Base-by-base conservation (phyloP, 2,797 vertebrate species). In the Macroramphosus scolopax region DNA sequence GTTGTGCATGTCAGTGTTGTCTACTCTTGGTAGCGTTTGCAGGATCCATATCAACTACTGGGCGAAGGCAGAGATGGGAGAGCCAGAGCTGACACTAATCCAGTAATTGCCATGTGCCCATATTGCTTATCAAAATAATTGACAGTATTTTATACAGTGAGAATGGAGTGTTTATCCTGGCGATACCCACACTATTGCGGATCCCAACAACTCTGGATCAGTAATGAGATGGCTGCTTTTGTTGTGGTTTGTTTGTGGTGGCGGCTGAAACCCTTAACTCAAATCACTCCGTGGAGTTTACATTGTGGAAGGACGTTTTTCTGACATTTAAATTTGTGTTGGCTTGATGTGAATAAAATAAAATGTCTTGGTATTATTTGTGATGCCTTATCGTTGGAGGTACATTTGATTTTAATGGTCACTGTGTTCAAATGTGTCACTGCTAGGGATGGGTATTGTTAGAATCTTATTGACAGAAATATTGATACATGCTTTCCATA, bases 81-180 rank as follows among this genome's bases (percentile, higher is more conserved):
- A 55, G 60, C 40, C 32, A n/a, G 20, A 65, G 61, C 52, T 75
- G 75, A 75, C 78, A 75, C 68, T 75, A 67, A 80, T 76, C 45
- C 74, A 48, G 77, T 80, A 79, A 80, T 78, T 76, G 72, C 58
- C 70, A 63, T 63, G 73, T 75, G 71, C 43, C 43, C 47, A 17
- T 71, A 32, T 78, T 56, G 51, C 75, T 74, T 68, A 77, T 79
- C 72, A 82, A 65, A 80, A 75, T 82, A 85, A 80, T 74, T 75
- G 81, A 74, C 72, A 77, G 63, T 20, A 38, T 80, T 77, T 81
- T 54, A 32, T 40, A 52, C 39, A 71, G 48, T 43, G 39, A 58
- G 63, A 68, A 48, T 38, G 50, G 42, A 50, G 40, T 59, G 63
- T 79, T 79, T 75, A 63, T 64, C 34, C 43, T 26, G 24, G 58